Percentiles rank a stretch among this genome's conserved stretches.
Conservation (phyloP, 2,113 vertebrate genomes). For the Puffinus mauretanicus region DNA sequence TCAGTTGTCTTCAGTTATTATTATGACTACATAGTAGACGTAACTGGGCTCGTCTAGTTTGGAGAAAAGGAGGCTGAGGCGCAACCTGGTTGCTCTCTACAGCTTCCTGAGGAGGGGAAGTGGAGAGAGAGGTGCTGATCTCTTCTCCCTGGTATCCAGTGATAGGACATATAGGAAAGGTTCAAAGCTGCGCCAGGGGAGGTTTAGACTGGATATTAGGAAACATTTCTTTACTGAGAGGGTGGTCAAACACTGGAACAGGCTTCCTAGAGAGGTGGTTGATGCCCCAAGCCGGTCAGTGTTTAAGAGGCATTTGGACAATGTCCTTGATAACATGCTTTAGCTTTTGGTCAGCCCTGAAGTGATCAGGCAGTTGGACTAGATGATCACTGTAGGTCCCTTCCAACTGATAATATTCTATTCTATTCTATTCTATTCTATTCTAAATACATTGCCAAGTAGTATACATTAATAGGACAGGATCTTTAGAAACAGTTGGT, state of each 20-base stretch:
- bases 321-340: background rate
- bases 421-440: background rate
- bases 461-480: too few relatives aligned
- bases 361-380: background rate
- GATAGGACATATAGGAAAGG: accelerated
- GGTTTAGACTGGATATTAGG: background rate
- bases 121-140: background rate
- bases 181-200: background rate
- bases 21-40: background rate
- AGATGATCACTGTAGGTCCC: background rate
- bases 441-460: background rate
- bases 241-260: background rate
- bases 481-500: background rate
- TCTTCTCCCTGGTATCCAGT: background rate
- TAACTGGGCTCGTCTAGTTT: background rate
- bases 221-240: background rate
- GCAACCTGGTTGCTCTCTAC: background rate
- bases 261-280: background rate
- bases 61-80: background rate
- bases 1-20: background rate
- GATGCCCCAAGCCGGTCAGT: background rate
- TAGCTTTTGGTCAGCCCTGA: background rate
- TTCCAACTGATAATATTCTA: background rate
- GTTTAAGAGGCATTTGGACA: background rate
- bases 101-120: background rate